A percentile compares a stretch with the other conserved stretches of the same genome.
Evolutionary conservation across 1,140 invertebrate species (phyloP).

Genomic region (Paralvinella palmiformis): DNA sequence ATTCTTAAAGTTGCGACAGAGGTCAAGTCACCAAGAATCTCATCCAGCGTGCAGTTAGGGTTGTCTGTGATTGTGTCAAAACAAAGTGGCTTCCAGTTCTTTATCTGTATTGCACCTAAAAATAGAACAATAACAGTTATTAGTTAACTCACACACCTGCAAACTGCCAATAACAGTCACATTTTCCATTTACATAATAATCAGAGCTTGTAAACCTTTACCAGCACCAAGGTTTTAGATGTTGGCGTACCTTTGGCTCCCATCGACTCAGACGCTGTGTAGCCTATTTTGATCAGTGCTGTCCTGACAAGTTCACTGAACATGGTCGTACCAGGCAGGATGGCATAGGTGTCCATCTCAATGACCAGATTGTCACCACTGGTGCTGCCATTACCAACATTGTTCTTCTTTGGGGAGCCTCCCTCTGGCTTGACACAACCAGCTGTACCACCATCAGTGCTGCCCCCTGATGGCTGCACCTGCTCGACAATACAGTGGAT

Average conservation of each 20-base stretch:
- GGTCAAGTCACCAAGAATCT: constrained; percentile 85
- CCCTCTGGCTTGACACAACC: no score
- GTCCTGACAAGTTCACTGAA: constrained; percentile 76
- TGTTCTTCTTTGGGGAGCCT: background rate
- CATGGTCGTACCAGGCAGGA: constrained; percentile 79
- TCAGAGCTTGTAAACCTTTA: background rate
- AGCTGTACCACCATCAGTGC: constrained; percentile 24
- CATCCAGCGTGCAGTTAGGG: constrained; percentile 75
- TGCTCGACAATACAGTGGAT: constrained; percentile 78
- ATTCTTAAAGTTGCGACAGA: constrained; percentile 84
- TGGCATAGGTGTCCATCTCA: constrained; percentile 86
- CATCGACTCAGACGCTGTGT: constrained; percentile 66
- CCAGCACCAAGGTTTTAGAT: background rate
- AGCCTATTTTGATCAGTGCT: constrained; percentile 71
- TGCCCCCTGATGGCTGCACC: constrained; percentile 27
- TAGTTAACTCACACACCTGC: background rate
- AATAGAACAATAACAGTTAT: background rate
- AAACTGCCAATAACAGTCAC: background rate
- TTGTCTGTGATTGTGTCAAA: constrained; percentile 86
- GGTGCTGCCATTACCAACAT: background rate
- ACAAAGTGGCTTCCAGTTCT: constrained; percentile 86
- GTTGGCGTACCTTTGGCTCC: constrained; percentile 66
- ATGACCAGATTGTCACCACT: constrained; percentile 50
- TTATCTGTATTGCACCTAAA: constrained; percentile 77
- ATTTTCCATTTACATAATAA: no score